Base-by-base conservation (phyloP, 2,888 invertebrate genomes). In the Teinopalpus imperialis region DNA sequence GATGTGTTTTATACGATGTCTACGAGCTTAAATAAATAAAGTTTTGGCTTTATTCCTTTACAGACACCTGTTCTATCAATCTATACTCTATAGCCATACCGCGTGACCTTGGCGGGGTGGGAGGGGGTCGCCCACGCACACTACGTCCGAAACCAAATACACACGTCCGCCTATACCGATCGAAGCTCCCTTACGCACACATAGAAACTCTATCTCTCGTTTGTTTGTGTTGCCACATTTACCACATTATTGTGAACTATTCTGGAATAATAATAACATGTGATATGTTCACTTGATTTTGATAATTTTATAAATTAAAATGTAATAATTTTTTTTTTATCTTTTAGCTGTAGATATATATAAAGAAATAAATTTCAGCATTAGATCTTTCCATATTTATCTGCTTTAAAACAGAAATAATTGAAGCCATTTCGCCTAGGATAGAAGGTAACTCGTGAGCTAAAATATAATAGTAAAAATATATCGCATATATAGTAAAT, bases 51-150 rank as follows among this genome's bases (percentile, higher is more conserved):
- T 18, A 41, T 43, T 48, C 39, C 27, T 43, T 58, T 53, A 60
- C 49, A 48, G 56, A 59, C 61, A 62, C 57, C 59, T 63, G 62
- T 61, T 57, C 53, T 46, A 51, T 56, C 49, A 40, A 47, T 61
- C 57, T 53, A 41, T 45, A 41, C 39, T 42, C 24, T 52, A 39
- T 47, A 45, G 50, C 43, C 50, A 36, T 48, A 49, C 39, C 54
- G 54, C 48, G 54, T 56, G 62, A 60, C 60, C 62, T 61, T 60
- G 63, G 37, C 40, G 53, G 57, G 54, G 54, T 26, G 35, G 31
- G 43, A 23, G 53, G 53, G 51, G 52, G 48, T 56, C 56, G 50
- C 57, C 60, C 48, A 61, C 63, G 57, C 52, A 39, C 46, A 46
- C 26, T 8, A 23, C 14, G 31, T 24, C 39, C 37, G 39, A 41